Conservation (phyloP, 2,888 invertebrate species). For the Lasioglossum zephyrum region DNA sequence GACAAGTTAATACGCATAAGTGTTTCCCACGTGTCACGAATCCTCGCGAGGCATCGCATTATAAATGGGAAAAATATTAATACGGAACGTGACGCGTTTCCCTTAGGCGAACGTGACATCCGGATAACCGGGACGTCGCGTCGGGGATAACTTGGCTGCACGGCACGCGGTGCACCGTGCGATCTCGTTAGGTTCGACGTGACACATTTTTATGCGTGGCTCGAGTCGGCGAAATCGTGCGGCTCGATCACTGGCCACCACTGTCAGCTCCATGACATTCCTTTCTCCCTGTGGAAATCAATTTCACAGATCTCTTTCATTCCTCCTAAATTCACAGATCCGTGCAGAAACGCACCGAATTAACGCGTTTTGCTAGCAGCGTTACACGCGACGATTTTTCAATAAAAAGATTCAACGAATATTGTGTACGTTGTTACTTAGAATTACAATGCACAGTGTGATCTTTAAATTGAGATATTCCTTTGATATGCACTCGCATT, state of each 20-base stretch:
- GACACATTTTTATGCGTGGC: constrained; percentile 30
- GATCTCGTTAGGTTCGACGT: constrained; percentile 17
- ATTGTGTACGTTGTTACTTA: neutral
- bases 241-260: neutral
- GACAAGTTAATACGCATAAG: neutral
- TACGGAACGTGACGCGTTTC: constrained; percentile 31
- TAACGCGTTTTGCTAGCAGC: neutral
- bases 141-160: constrained; percentile 7
- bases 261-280: neutral
- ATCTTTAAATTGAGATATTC: neutral
- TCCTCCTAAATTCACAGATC: neutral
- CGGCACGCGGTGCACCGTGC: neutral
- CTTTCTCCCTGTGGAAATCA: neutral
- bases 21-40: neutral
- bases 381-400: neutral
- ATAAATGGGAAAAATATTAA: constrained; percentile 23
- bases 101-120: constrained; percentile 37
- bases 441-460: no score
- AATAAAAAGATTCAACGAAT: neutral
- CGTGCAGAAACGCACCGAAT: neutral
- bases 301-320: neutral
- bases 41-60: neutral
- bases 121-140: neutral
- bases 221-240: neutral
- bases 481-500: neutral